phyloP scores from a whole-genome alignment of 2,113 vertebrate species.

The Aldabrachelys gigantea region DNA sequence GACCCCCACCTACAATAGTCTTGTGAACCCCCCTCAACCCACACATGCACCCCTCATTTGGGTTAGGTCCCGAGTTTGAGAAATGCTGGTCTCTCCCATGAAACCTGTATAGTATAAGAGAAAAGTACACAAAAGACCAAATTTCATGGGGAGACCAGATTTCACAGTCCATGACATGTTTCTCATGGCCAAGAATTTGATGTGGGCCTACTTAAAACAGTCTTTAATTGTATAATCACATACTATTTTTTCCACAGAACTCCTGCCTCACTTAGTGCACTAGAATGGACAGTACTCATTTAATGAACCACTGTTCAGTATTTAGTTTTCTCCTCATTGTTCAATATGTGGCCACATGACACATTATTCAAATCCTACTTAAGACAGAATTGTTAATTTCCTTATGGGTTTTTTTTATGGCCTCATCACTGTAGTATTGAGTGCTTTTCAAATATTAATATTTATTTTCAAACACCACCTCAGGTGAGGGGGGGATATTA shows the following conservation, averaged over 20 bases:
- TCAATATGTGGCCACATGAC: not conserved
- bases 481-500: not conserved
- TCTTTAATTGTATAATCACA: too few species aligned
- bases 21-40: too few species aligned
- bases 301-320: not conserved
- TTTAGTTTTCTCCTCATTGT: not conserved
- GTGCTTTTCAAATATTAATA: not conserved
- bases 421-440: not conserved
- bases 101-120: too few species aligned
- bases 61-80: too few species aligned
- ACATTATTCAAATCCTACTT: not conserved
- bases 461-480: not conserved
- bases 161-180: too few species aligned
- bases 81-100: too few species aligned
- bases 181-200: too few species aligned
- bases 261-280: not conserved
- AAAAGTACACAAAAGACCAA: too few species aligned
- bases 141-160: too few species aligned
- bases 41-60: too few species aligned
- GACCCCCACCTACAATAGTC: too few species aligned
- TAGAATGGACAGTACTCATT: not conserved
- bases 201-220: too few species aligned
- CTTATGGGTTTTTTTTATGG: not conserved
- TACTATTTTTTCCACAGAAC: not conserved
- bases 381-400: not conserved